Conservation (phyloP, 2,113 vertebrate genomes). For the Mobula birostris region DNA sequence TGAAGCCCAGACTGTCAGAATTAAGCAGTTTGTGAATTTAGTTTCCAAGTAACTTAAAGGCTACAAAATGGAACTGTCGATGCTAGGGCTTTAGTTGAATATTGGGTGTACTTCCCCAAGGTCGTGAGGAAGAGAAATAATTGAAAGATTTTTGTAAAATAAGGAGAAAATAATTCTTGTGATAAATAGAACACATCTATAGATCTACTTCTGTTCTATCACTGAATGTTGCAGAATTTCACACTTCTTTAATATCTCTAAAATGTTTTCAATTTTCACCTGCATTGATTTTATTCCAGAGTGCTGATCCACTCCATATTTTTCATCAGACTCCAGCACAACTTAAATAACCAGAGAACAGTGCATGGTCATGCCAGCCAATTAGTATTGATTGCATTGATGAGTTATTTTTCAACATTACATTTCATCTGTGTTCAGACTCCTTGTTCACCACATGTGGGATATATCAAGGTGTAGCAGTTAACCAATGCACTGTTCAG, state of each 20-base stretch:
- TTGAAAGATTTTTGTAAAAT: neutral
- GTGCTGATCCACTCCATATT: neutral
- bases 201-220: neutral
- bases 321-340: neutral
- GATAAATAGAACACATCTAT: neutral
- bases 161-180: neutral
- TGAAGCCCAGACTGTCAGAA: neutral
- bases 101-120: neutral
- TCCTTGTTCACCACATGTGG: neutral
- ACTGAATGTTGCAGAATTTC: neutral
- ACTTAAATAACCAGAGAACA: neutral
- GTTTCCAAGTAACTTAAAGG: neutral
- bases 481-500: neutral
- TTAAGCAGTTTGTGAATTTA: neutral
- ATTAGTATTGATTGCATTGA: constrained; percentile 16
- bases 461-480: neutral
- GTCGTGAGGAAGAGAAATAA: neutral
- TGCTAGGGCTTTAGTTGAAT: neutral
- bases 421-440: neutral
- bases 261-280: neutral
- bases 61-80: neutral
- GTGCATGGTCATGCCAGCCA: neutral
- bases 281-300: neutral
- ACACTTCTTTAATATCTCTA: neutral
- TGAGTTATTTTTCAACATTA: constrained; percentile 22